Percentiles rank a stretch among this genome's conserved stretches.
These are phyloP conservation scores for Amiota mariae DNA, from an alignment of 2,888 invertebrate genomes.

Conservation along the genomic window DNA sequence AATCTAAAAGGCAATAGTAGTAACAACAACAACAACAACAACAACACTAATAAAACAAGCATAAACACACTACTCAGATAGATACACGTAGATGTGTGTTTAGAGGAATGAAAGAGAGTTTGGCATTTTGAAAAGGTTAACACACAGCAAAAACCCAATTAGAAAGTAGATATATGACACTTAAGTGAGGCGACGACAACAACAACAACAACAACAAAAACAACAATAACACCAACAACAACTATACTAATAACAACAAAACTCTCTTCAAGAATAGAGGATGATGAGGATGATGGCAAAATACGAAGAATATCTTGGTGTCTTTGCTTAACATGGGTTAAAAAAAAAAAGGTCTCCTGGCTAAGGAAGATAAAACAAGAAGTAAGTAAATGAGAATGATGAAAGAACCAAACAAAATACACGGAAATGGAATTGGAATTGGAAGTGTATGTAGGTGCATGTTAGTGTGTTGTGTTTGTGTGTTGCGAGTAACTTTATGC, in stretches of 20 bases:
- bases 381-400: too few relatives aligned
- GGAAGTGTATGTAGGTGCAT: neutral
- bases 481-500: neutral
- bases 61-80: slow-evolving; percentile 52
- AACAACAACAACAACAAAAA: slow-evolving; percentile 60
- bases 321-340: too few relatives aligned
- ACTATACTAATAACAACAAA: too few relatives aligned
- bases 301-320: too few relatives aligned
- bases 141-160: slow-evolving; percentile 68
- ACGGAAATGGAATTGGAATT: slow-evolving; percentile 3
- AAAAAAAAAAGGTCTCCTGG: too few relatives aligned
- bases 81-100: neutral
- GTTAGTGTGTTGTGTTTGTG: slow-evolving; percentile 17
- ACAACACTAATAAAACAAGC: slow-evolving; percentile 12
- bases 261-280: too few relatives aligned
- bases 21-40: too few relatives aligned
- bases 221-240: too few relatives aligned
- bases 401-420: neutral
- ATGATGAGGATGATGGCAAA: neutral
- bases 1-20: slow-evolving; percentile 46
- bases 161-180: slow-evolving; percentile 68
- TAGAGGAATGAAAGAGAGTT: too few relatives aligned
- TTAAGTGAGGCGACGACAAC: slow-evolving; percentile 66
- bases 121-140: slow-evolving; percentile 56
- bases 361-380: too few relatives aligned